These are phyloP conservation scores for Caerostris extrusa DNA, from an alignment of 1,140 invertebrate genomes.

Conservation along the genomic window DNA sequence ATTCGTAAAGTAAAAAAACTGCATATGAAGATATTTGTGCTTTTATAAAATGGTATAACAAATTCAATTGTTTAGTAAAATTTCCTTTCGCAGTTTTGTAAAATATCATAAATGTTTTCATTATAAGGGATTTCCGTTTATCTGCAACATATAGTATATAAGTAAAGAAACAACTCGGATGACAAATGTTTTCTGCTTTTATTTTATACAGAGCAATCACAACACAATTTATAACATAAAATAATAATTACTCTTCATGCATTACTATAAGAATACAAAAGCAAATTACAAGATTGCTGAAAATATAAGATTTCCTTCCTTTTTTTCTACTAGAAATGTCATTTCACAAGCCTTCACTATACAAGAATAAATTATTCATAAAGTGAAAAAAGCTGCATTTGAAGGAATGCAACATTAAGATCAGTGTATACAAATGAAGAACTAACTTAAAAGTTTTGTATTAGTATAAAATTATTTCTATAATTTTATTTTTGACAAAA, in stretches of 20 bases:
- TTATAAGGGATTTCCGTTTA: no score
- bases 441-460: no score
- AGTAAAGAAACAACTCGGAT: not conserved
- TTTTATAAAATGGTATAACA: no score
- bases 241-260: not conserved
- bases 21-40: no score
- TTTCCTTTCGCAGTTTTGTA: no score
- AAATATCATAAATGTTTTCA: no score
- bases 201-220: constrained; percentile 7
- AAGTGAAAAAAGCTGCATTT: not conserved
- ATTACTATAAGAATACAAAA: not conserved
- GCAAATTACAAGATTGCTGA: not conserved
- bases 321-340: not conserved
- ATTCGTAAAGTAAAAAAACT: no score
- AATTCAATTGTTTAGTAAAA: no score
- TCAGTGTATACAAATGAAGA: no score
- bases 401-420: no score
- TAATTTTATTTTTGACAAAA: no score
- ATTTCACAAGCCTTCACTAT: not conserved
- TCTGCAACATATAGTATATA: not conserved
- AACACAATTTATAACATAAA: constrained; percentile 11
- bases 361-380: not conserved
- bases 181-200: constrained; percentile 24
- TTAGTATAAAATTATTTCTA: no score
- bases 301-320: not conserved